Conservation (phyloP, 1,140 invertebrate genomes). For the Aphaenogaster rudis region DNA sequence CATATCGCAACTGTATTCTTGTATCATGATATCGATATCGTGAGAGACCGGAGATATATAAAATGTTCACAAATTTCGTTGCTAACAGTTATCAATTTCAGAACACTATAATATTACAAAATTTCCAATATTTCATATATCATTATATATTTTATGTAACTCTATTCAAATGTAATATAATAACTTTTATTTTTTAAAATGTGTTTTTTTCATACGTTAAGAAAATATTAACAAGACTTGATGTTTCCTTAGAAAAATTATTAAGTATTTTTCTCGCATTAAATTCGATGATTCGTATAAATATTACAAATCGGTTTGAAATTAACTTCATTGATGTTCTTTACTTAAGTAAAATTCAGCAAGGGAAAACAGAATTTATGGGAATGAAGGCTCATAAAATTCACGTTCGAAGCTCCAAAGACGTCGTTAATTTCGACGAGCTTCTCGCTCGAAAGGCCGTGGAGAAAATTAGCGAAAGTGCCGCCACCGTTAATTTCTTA, state of each 20-base stretch:
- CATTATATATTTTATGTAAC: neutral
- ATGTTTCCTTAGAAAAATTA: neutral
- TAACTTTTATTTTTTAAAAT: neutral
- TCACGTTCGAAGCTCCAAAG: neutral
- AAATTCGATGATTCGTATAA: neutral
- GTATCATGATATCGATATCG: conserved; percentile 1
- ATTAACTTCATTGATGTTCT: conserved; percentile 4
- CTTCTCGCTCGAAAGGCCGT: neutral
- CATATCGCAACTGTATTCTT: neutral
- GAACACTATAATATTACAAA: neutral
- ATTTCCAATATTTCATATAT: neutral
- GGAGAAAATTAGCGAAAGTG: conserved; percentile 52
- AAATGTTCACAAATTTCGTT: neutral
- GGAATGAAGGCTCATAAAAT: neutral
- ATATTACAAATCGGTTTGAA: neutral
- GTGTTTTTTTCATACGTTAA: neutral
- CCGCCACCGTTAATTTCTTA: conserved; percentile 33
- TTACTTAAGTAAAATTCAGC: neutral
- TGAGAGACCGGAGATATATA: neutral
- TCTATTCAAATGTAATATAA: neutral
- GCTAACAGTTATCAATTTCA: neutral
- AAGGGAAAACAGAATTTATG: conserved; percentile 9
- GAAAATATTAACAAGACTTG: neutral
- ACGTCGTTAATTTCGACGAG: conserved; percentile 26
- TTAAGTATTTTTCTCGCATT: neutral